phyloP scores from a whole-genome alignment of 2,888 invertebrate genomes.

The Aphidoletes aphidimyza region DNA sequence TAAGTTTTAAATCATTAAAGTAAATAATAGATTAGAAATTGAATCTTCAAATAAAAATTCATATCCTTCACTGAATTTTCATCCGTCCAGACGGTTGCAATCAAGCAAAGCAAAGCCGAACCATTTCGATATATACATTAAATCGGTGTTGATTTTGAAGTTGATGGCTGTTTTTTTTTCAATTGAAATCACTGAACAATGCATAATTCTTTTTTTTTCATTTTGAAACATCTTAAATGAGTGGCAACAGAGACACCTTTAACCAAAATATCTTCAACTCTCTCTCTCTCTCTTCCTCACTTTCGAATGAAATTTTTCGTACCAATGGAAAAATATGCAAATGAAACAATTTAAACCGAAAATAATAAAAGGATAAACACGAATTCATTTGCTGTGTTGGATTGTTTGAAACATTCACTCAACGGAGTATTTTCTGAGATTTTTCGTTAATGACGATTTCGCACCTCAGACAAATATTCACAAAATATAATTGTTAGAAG shows the following conservation, averaged over 20 bases:
- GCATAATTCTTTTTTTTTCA: neutral
- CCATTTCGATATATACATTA: no score
- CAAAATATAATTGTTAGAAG: neutral
- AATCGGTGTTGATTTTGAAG: no score
- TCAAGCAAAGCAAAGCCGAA: no score
- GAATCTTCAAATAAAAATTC: conserved; percentile 3
- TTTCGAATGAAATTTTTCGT: neutral
- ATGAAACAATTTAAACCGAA: neutral
- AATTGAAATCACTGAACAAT: neutral
- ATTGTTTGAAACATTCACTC: no score
- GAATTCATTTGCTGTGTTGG: neutral
- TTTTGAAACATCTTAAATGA: neutral
- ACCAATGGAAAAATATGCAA: conserved; percentile 14
- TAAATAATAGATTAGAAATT: conserved; percentile 20
- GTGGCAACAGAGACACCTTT: neutral
- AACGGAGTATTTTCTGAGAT: no score
- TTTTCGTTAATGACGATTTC: no score
- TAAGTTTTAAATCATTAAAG: conserved; percentile 4
- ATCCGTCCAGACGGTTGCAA: neutral
- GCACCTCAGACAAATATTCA: no score
- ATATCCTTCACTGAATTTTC: neutral
- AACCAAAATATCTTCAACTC: no score
- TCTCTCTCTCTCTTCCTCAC: neutral
- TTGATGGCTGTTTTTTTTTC: no score
- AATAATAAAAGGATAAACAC: neutral